A percentile compares a stretch with the other conserved stretches of the same genome.
phyloP scores from a whole-genome alignment of 2,797 vertebrate genomes.

The Sebastes minor region DNA sequence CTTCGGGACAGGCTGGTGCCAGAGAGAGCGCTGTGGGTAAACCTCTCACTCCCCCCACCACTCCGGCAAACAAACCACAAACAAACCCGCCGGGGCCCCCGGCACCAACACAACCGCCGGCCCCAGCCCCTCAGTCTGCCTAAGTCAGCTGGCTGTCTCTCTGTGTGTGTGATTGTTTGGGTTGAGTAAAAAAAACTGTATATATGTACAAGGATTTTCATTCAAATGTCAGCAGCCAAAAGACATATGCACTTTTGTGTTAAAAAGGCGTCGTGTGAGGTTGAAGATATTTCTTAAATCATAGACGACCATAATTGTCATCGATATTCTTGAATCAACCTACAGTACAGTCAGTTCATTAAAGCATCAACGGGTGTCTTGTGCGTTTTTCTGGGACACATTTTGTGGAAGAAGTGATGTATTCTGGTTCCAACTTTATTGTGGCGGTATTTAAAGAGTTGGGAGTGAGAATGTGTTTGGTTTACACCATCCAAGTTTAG shows the following conservation, averaged over 20 bases:
- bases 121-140: conserved; percentile 65
- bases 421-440: not conserved
- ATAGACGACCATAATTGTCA: not conserved
- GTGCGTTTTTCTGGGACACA: not conserved
- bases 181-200: not conserved
- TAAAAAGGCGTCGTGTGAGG: not conserved
- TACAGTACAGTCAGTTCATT: not conserved
- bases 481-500: not conserved
- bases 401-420: not conserved
- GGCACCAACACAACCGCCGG: conserved; percentile 67
- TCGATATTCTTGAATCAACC: not conserved
- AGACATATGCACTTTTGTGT: not conserved
- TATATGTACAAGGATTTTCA: not conserved
- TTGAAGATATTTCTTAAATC: not conserved
- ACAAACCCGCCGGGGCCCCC: conserved; percentile 66
- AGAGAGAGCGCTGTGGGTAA: conserved; percentile 68
- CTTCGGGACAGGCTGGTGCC: conserved; percentile 77
- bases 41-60: conserved; percentile 36
- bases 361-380: not conserved
- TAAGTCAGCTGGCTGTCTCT: conserved; percentile 46
- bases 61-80: conserved; percentile 74
- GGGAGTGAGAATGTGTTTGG: not conserved
- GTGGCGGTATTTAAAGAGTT: not conserved
- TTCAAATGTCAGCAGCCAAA: not conserved
- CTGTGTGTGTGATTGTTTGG: conserved; percentile 30